phyloP scores from a whole-genome alignment of 2,113 vertebrate genomes.

The Eidolon helvum region DNA sequence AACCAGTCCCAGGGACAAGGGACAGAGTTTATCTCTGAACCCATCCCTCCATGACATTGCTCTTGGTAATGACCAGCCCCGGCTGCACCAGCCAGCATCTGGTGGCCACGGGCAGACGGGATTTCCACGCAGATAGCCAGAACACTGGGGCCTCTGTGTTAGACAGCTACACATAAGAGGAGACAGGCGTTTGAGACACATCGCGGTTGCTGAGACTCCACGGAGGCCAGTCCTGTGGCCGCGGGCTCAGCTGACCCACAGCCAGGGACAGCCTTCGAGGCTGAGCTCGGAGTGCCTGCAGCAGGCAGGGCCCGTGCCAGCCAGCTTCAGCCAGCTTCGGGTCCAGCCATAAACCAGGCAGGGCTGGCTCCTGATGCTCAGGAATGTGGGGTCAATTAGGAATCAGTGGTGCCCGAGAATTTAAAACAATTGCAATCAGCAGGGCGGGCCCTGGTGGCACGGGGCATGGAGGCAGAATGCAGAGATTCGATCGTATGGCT shows the following conservation, averaged over 20 bases:
- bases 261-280: background rate
- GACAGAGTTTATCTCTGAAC: background rate
- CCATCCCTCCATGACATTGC: background rate
- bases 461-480: too few relatives aligned
- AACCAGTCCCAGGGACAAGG: background rate
- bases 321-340: fast-evolving
- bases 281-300: background rate
- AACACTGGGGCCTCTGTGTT: background rate
- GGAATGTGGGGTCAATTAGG: constrained; percentile 41
- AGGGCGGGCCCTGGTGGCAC: background rate
- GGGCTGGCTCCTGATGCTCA: background rate
- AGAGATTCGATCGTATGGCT: background rate
- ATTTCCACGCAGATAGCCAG: background rate
- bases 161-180: background rate
- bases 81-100: background rate
- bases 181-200: background rate
- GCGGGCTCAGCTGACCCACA: background rate
- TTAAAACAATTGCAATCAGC: constrained; percentile 7
- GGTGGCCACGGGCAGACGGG: background rate
- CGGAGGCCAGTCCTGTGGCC: background rate
- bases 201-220: background rate
- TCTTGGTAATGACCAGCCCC: background rate
- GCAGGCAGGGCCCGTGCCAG: background rate
- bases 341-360: background rate
- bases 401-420: background rate